Evolutionary conservation across 2,888 invertebrate species (phyloP).

Genomic region (Vesta saturnalis): DNA sequence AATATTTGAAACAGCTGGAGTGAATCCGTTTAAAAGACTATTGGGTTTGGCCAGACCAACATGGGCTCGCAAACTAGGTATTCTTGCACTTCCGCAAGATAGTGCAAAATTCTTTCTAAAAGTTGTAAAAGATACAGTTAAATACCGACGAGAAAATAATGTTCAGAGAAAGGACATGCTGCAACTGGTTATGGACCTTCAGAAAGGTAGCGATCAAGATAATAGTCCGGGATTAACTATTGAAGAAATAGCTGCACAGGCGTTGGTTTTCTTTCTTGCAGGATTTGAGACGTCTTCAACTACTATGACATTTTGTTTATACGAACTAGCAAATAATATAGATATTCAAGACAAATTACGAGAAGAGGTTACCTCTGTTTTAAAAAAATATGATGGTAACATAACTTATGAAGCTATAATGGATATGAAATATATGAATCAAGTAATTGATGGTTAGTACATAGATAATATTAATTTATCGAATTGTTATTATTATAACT

Average conservation of each 20-base stretch:
- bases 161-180: constrained; percentile 65
- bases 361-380: constrained; percentile 34
- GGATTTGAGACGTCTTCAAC: constrained; percentile 49
- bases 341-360: constrained; percentile 43
- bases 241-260: constrained; percentile 46
- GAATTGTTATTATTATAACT: too few species aligned
- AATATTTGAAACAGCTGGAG: constrained; percentile 12
- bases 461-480: not conserved
- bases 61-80: not conserved
- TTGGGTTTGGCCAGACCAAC: not conserved
- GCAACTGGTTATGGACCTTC: constrained; percentile 64
- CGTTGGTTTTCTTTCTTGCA: constrained; percentile 48
- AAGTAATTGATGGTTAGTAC: constrained; percentile 42
- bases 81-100: not conserved
- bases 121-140: constrained; percentile 60
- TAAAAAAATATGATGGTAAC: constrained; percentile 43
- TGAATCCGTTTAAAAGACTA: not conserved
- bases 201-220: constrained; percentile 51
- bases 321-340: constrained; percentile 43
- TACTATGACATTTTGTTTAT: constrained; percentile 50
- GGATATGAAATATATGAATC: constrained; percentile 45
- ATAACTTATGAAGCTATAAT: constrained; percentile 42
- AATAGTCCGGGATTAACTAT: constrained; percentile 32
- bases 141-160: constrained; percentile 60
- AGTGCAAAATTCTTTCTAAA: constrained; percentile 49